phyloP scores from a whole-genome alignment of 2,797 vertebrate genomes.

The Urocyon cinereoargenteus region DNA sequence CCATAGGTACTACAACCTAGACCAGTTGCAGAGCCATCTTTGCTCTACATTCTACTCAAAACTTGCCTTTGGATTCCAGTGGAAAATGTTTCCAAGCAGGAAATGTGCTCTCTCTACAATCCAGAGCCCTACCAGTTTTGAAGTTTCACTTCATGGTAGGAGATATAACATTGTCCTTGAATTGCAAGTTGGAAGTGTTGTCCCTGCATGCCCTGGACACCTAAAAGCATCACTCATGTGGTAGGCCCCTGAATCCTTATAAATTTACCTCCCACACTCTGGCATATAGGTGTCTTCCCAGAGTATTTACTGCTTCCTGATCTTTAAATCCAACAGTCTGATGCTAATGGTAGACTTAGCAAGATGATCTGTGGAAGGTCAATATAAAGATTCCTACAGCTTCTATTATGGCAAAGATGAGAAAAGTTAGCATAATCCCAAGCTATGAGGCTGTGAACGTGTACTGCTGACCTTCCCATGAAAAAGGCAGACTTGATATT shows the following conservation, averaged over 20 bases:
- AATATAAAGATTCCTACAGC: not conserved
- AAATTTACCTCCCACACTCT: not conserved
- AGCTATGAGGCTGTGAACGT: not conserved
- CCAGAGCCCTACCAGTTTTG: not conserved
- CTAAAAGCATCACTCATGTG: not conserved
- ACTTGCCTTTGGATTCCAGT: not conserved
- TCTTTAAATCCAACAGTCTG: not conserved
- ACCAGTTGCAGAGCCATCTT: not conserved
- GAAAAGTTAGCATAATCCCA: not conserved
- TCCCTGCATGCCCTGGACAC: not conserved
- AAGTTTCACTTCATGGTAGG: not conserved
- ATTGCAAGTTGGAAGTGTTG: not conserved
- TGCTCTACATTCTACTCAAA: not conserved
- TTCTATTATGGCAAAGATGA: not conserved
- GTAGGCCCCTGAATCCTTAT: not conserved
- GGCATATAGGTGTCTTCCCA: not conserved
- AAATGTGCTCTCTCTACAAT: not conserved
- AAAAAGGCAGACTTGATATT: not conserved
- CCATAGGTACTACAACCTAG: not conserved
- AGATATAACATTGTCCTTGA: not conserved
- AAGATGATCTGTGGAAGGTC: not conserved
- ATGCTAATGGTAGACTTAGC: not conserved
- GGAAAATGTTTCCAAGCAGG: not conserved
- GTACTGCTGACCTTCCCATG: not conserved
- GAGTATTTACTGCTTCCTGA: not conserved